Evolutionary conservation across 2,888 invertebrate species (phyloP).

Genomic region (Gymnoscelis rufifasciata): DNA sequence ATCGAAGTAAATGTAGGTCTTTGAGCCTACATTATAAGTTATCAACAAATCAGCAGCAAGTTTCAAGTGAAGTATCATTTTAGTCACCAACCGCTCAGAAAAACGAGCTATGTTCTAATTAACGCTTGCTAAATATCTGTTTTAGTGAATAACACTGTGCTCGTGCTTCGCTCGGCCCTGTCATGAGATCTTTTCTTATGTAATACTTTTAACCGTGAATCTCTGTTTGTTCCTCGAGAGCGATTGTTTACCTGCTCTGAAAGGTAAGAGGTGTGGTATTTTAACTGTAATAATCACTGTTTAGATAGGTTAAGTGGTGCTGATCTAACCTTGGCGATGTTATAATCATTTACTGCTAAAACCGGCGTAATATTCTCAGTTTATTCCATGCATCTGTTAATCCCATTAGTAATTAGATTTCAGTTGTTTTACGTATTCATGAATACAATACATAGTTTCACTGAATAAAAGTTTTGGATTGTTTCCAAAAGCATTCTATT

Average conservation of each 20-base stretch:
- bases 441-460: no score
- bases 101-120: slow-evolving; percentile 54
- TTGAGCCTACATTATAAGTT: slow-evolving; percentile 52
- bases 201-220: slow-evolving; percentile 66
- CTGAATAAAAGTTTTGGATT: no score
- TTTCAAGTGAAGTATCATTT: slow-evolving; percentile 67
- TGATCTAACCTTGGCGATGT: slow-evolving; percentile 55
- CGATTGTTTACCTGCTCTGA: slow-evolving; percentile 57
- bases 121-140: slow-evolving; percentile 48
- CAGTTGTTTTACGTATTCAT: no score
- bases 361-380: slow-evolving; percentile 34
- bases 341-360: slow-evolving; percentile 32
- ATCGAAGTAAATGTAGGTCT: slow-evolving; percentile 69
- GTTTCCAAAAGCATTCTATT: no score
- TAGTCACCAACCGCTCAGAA: slow-evolving; percentile 44
- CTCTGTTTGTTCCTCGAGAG: slow-evolving; percentile 51
- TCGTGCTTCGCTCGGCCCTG: slow-evolving; percentile 41
- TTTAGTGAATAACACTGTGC: slow-evolving; percentile 39
- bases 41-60: slow-evolving; percentile 54
- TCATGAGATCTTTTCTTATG: slow-evolving; percentile 72
- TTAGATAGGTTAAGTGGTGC: slow-evolving; percentile 20
- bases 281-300: slow-evolving; percentile 28
- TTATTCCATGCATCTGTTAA: slow-evolving; percentile 5
- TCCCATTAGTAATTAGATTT: not conserved
- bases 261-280: slow-evolving; percentile 61